Evolutionary conservation across 2,888 invertebrate species (phyloP).

Genomic region (Mongoloraphidia duomilia): DNA sequence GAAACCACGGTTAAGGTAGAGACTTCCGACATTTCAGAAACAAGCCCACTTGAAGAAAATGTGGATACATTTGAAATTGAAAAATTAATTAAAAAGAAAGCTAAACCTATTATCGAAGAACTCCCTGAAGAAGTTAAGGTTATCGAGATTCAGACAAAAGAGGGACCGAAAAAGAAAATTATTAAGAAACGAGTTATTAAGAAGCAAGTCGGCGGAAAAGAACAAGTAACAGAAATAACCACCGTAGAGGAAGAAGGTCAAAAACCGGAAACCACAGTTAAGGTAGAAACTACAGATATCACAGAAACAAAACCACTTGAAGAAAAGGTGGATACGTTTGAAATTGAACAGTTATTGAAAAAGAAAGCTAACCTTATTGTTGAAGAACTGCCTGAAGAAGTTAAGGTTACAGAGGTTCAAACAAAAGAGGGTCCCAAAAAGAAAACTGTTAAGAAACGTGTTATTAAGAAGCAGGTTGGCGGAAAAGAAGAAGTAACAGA

Average conservation of each 20-base stretch:
- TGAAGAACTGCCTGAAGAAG: conserved; percentile 22
- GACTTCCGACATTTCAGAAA: conserved; percentile 13
- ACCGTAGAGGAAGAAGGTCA: conserved; percentile 23
- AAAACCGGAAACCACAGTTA: conserved; percentile 20
- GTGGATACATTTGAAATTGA: background rate
- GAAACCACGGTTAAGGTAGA: conserved; percentile 19
- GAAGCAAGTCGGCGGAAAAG: conserved; percentile 22
- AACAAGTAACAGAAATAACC: conserved; percentile 25
- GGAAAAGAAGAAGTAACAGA: conserved; percentile 27
- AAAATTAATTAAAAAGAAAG: conserved; percentile 6
- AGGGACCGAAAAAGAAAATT: conserved; percentile 18
- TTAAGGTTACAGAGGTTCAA: conserved; percentile 14
- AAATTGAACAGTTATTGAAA: conserved; percentile 16
- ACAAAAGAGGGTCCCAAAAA: conserved; percentile 21
- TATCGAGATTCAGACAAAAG: conserved; percentile 16
- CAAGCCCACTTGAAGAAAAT: background rate
- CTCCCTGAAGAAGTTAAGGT: conserved; percentile 17
- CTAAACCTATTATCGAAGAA: conserved; percentile 13
- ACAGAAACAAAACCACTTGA: conserved; percentile 18
- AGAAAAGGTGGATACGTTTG: conserved; percentile 21
- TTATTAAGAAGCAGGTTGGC: conserved; percentile 19
- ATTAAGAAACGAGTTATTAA: conserved; percentile 25
- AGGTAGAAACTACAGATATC: conserved; percentile 12
- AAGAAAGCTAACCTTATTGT: conserved; percentile 16
- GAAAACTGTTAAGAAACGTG: conserved; percentile 18